Evolutionary conservation across 2,113 vertebrate species (phyloP).

Genomic region (Pedetes capensis): DNA sequence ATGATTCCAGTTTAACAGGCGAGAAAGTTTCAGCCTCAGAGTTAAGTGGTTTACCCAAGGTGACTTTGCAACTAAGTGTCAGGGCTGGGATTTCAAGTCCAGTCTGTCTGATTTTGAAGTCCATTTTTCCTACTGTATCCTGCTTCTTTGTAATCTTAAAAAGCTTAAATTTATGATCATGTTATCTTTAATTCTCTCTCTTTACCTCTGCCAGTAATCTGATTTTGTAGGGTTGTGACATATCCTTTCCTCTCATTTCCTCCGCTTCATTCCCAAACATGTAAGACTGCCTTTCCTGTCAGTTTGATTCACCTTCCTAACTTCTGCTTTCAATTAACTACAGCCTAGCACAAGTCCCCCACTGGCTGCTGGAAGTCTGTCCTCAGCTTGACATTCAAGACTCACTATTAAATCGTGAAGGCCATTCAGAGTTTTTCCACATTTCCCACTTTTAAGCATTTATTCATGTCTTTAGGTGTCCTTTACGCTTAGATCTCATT

Average conservation of each 20-base stretch:
- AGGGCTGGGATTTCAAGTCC: neutral
- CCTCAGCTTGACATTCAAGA: neutral
- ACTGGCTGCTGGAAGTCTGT: neutral
- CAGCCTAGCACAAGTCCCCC: neutral
- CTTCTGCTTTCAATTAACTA: neutral
- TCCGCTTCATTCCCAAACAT: neutral
- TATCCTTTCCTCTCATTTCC: neutral
- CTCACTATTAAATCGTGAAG: neutral
- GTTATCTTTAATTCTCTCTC: neutral
- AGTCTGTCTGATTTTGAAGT: slow-evolving; percentile 7
- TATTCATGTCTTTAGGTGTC: neutral
- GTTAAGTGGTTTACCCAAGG: neutral
- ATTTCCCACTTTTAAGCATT: neutral
- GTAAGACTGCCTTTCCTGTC: neutral
- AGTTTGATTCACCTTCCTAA: neutral
- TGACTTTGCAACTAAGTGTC: neutral
- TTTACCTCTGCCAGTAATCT: neutral
- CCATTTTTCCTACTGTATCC: neutral
- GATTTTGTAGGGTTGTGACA: neutral
- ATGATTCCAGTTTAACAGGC: neutral
- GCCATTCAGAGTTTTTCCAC: neutral
- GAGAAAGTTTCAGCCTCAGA: neutral
- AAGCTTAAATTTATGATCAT: neutral
- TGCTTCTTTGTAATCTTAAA: neutral
- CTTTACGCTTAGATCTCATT: neutral